phyloP scores from a whole-genome alignment of 2,888 invertebrate species.

The Choreutis nemorana region DNA sequence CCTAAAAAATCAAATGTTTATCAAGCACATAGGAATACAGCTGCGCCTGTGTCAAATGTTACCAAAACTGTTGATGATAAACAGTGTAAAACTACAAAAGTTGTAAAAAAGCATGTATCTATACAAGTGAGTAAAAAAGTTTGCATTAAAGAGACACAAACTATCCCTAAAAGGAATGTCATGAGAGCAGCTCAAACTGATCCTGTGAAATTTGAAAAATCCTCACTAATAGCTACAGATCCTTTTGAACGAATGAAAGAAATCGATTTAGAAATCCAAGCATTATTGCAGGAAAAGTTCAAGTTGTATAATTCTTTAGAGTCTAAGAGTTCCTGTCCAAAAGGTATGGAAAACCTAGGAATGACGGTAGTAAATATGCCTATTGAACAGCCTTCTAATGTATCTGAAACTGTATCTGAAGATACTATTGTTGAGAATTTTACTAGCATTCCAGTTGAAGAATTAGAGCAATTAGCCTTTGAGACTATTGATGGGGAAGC shows the following conservation, averaged over 20 bases:
- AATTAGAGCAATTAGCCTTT: constrained; percentile 46
- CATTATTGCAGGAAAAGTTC: constrained; percentile 65
- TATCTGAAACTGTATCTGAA: constrained; percentile 18
- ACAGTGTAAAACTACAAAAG: constrained; percentile 14
- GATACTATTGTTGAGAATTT: constrained; percentile 46
- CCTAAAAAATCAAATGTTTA: constrained; percentile 31
- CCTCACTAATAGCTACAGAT: constrained; percentile 23
- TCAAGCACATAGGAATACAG: constrained; percentile 42
- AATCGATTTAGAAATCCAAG: constrained; percentile 67
- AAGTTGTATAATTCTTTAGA: constrained; percentile 62
- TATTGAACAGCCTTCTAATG: constrained; percentile 18
- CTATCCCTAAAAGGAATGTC: constrained; percentile 17
- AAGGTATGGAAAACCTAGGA: constrained; percentile 36
- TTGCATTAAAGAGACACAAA: constrained; percentile 31
- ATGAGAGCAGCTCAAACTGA: constrained; percentile 35
- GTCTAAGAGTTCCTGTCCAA: constrained; percentile 27
- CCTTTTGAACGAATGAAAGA: constrained; percentile 66
- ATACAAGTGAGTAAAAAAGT: constrained; percentile 30
- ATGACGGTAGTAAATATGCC: constrained; percentile 49
- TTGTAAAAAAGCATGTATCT: constrained; percentile 20
- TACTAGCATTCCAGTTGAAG: constrained; percentile 45
- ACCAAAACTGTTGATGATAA: constrained; percentile 20
- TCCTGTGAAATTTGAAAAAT: constrained; percentile 17
- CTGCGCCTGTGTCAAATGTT: constrained; percentile 15
- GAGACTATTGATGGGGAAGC: constrained; percentile 24